Conservation (phyloP, 2,113 vertebrate species). For the Salvator merianae region DNA sequence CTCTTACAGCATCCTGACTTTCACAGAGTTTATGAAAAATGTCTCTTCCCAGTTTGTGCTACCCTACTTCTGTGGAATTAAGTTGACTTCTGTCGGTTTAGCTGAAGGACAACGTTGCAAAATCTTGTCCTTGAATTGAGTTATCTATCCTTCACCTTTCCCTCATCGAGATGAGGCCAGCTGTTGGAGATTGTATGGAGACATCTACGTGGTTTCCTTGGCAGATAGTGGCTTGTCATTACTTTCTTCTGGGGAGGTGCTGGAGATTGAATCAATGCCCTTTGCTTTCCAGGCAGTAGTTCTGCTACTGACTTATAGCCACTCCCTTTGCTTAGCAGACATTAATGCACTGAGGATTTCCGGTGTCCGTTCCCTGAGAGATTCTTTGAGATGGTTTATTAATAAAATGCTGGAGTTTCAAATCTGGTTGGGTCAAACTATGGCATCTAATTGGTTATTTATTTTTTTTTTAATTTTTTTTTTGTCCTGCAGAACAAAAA, state of each 20-base stretch:
- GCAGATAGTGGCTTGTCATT: too few species aligned
- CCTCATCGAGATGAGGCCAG: too few species aligned
- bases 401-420: conserved; percentile 11
- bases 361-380: conserved; percentile 39
- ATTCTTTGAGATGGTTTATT: conserved; percentile 42
- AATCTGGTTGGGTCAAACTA: background rate
- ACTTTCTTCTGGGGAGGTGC: too few species aligned
- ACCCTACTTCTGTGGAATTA: background rate
- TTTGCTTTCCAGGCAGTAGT: too few species aligned
- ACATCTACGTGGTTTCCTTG: too few species aligned
- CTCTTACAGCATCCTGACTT: background rate
- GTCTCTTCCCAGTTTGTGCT: background rate
- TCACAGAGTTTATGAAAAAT: background rate
- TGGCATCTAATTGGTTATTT: background rate
- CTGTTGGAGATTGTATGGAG: too few species aligned
- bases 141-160: too few species aligned
- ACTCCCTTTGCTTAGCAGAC: background rate
- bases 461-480: background rate
- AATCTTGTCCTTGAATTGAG: too few species aligned
- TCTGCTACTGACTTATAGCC: too few species aligned
- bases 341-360: background rate
- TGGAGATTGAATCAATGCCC: background rate
- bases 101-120: background rate
- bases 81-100: background rate
- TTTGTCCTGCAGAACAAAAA: conserved; percentile 69